These are phyloP conservation scores for Teleopsis dalmanni DNA, from an alignment of 1,140 invertebrate species.

Conservation along the genomic window DNA sequence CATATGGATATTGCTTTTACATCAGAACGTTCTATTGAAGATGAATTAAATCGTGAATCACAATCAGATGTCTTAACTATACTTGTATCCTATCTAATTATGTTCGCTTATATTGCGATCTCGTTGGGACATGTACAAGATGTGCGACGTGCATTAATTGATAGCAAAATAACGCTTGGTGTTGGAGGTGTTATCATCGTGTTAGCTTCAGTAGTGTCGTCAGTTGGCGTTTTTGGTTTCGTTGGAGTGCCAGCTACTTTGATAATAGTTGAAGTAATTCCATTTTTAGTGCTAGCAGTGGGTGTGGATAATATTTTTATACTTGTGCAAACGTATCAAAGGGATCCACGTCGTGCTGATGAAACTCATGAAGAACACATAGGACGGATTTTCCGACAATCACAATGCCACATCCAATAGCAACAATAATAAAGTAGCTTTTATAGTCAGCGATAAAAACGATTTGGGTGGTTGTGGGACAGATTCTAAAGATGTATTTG, in stretches of 20 bases:
- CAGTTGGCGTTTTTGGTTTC: constrained; percentile 89
- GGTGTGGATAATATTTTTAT: constrained; percentile 99
- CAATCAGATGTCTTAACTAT: constrained; percentile 88
- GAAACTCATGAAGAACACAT: constrained; percentile 82
- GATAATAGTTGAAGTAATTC: constrained; percentile 96
- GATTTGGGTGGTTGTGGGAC: too few relatives aligned
- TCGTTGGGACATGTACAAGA: constrained; percentile 79
- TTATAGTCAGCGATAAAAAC: too few relatives aligned
- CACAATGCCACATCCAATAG: too few relatives aligned
- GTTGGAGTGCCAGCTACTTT: constrained; percentile 83
- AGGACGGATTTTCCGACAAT: constrained; percentile 77
- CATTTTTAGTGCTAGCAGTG: constrained; percentile 94
- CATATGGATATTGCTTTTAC: constrained; percentile 84
- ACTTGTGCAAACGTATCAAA: constrained; percentile 80
- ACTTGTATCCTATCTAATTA: constrained; percentile 89
- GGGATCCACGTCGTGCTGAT: constrained; percentile 56
- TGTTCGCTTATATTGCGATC: constrained; percentile 95
- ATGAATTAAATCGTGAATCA: constrained; percentile 87
- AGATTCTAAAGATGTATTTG: too few relatives aligned
- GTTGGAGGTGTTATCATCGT: constrained; percentile 87
- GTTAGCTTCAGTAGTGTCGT: constrained; percentile 80
- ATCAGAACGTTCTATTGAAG: constrained; percentile 90
- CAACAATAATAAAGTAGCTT: too few relatives aligned
- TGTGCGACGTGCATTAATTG: constrained; percentile 66
- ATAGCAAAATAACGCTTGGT: constrained; percentile 89